These are phyloP conservation scores for Neoitamus cyanurus DNA, from an alignment of 2,888 invertebrate genomes.

Conservation along the genomic window DNA sequence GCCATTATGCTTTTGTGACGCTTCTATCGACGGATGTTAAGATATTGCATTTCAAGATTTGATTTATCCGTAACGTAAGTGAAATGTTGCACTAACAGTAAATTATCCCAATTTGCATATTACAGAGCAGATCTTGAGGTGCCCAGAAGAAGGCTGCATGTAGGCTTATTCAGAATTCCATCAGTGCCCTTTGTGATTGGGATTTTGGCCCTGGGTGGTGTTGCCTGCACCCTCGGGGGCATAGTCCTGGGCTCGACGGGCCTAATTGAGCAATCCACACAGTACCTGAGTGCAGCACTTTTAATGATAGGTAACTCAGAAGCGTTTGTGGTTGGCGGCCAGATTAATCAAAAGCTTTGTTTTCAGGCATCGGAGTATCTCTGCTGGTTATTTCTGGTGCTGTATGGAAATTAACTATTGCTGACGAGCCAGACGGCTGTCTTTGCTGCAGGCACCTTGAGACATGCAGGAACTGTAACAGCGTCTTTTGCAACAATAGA, in stretches of 20 bases:
- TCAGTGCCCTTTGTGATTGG: conserved; percentile 64
- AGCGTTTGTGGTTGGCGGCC: not conserved
- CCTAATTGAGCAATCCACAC: conserved; percentile 64
- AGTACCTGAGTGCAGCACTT: conserved; percentile 64
- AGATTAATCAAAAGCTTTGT: not conserved
- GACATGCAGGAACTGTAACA: conserved; percentile 68
- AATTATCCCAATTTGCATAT: not conserved
- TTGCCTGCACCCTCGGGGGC: conserved; percentile 64
- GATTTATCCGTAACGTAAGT: not conserved
- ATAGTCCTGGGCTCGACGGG: conserved; percentile 65
- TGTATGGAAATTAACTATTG: conserved; percentile 90
- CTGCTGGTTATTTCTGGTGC: conserved; percentile 93
- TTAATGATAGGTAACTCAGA: conserved; percentile 61
- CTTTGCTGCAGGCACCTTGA: conserved; percentile 72
- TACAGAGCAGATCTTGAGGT: not conserved
- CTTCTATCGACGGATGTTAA: not conserved
- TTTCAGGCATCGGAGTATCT: conserved; percentile 90
- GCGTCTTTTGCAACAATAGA: conserved; percentile 79
- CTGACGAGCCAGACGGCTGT: conserved; percentile 78
- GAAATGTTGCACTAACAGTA: not conserved
- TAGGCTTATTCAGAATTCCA: conserved; percentile 61
- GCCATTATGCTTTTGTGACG: no score
- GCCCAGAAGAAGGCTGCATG: conserved; percentile 16
- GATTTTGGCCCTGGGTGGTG: conserved; percentile 63
- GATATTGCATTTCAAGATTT: not conserved